Percentiles rank a stretch among this genome's conserved stretches.
These are phyloP conservation scores for Sphaerophoria rueppellii DNA, from an alignment of 2,888 invertebrate genomes.

Conservation along the genomic window DNA sequence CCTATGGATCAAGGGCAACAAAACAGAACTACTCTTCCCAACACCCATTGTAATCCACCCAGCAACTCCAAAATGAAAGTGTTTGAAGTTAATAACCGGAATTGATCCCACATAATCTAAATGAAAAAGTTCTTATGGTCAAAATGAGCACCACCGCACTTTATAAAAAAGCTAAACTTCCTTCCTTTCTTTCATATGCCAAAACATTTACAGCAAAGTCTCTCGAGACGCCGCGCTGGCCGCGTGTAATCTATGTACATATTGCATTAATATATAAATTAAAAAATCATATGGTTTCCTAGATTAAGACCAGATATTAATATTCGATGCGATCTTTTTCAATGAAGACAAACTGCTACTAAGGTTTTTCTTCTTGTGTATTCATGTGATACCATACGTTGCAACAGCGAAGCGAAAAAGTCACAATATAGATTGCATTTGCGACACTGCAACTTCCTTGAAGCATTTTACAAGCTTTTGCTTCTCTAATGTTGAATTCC, in stretches of 20 bases:
- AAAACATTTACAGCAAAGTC: neutral
- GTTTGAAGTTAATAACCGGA: too few relatives aligned
- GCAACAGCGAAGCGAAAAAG: too few relatives aligned
- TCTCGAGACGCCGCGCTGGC: neutral
- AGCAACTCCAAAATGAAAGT: too few relatives aligned
- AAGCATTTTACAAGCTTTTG: neutral
- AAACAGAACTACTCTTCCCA: too few relatives aligned
- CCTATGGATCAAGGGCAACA: too few relatives aligned
- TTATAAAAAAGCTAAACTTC: neutral
- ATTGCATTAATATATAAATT: constrained; percentile 33
- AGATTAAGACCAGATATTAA: constrained; percentile 30
- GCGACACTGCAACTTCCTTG: neutral
- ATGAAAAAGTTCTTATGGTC: neutral
- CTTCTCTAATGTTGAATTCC: constrained; percentile 3
- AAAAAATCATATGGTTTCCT: constrained; percentile 22
- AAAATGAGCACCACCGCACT: neutral
- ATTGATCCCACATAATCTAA: neutral
- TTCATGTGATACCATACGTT: neutral
- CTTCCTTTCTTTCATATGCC: neutral
- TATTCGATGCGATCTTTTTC: constrained; percentile 24
- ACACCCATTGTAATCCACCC: too few relatives aligned
- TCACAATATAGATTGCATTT: neutral
- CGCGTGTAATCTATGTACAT: too few relatives aligned
- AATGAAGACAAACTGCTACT: constrained; percentile 18
- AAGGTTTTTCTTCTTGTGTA: neutral